Conservation (phyloP, 2,797 vertebrate species). For the Bovichtus variegatus region DNA sequence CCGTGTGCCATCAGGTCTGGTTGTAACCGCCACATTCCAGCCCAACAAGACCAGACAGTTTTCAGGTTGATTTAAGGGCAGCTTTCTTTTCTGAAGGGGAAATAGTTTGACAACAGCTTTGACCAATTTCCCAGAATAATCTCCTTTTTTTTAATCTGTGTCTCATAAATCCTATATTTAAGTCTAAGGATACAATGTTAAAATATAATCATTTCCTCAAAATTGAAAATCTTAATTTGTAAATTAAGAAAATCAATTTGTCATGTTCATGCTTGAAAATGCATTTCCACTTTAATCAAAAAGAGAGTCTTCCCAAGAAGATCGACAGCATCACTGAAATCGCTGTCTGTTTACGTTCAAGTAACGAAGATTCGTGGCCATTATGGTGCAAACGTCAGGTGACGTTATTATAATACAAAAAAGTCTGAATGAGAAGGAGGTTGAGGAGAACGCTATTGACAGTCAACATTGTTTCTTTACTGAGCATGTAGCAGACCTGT, state of each 20-base stretch:
- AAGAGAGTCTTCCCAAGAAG: not conserved
- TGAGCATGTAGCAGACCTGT: not conserved
- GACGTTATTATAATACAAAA: not conserved
- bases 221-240: not conserved
- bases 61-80: slow-evolving; percentile 68
- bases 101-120: slow-evolving; percentile 67
- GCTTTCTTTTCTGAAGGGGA: slow-evolving; percentile 58
- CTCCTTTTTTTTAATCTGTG: slow-evolving; percentile 13
- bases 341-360: not conserved
- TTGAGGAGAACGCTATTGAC: not conserved
- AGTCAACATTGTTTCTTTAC: not conserved
- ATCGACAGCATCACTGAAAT: not conserved
- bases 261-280: not conserved
- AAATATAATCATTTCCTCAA: not conserved
- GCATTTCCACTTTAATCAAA: no score
- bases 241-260: not conserved
- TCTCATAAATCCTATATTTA: slow-evolving; percentile 9
- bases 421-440: no score
- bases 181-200: not conserved
- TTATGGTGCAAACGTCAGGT: no score
- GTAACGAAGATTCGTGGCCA: not conserved
- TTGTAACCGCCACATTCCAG: slow-evolving; percentile 70
- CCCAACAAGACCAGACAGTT: slow-evolving; percentile 78
- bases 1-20: slow-evolving; percentile 66
- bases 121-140: slow-evolving; percentile 59